Base-by-base conservation (phyloP, 2,888 invertebrate genomes). In the Osedax fenrisi region DNA sequence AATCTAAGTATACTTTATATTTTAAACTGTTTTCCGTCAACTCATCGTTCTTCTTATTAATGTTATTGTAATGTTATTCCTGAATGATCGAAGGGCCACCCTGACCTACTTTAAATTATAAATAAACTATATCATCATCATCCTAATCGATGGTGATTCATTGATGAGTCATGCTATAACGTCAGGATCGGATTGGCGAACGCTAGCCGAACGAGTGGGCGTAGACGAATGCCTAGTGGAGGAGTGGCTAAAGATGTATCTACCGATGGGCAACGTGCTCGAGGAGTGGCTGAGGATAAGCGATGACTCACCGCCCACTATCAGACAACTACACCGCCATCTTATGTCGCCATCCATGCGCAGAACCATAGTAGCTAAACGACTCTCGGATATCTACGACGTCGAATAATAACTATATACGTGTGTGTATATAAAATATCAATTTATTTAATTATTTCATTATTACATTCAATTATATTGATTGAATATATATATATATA, bases 131-230 rank as follows among this genome's bases (percentile, higher is more conserved):
- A n/a, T n/a, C n/a, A n/a, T n/a, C n/a, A n/a, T n/a, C n/a, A n/a
- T n/a, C n/a, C n/a, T n/a, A n/a, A n/a, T n/a, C n/a, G n/a, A n/a
- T n/a, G n/a, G n/a, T n/a, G n/a, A n/a, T n/a, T n/a, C n/a, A n/a
- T n/a, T n/a, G n/a, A n/a, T n/a, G n/a, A n/a, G n/a, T n/a, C n/a
- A n/a, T n/a, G n/a, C n/a, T n/a, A n/a, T n/a, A n/a, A n/a, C 17
- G 10, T 17, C 77, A 83, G 84, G 82, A 73, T 81, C 81, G 73
- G 84, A 84, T 77, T 84, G 84, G 84, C 77, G 84, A 56, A 78
- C 82, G 79, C 78, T 84, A 74, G 84, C 82, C 1, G 79, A 80
- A 41, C 76, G 84, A 66, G 80, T 84, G 2, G 84, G 84, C 3
- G 80, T 84, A 26, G 78, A 80, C n/a, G 76, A 77, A 21, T 78